Base-by-base conservation (phyloP, 2,888 invertebrate genomes). In the Polietes domitor region DNA sequence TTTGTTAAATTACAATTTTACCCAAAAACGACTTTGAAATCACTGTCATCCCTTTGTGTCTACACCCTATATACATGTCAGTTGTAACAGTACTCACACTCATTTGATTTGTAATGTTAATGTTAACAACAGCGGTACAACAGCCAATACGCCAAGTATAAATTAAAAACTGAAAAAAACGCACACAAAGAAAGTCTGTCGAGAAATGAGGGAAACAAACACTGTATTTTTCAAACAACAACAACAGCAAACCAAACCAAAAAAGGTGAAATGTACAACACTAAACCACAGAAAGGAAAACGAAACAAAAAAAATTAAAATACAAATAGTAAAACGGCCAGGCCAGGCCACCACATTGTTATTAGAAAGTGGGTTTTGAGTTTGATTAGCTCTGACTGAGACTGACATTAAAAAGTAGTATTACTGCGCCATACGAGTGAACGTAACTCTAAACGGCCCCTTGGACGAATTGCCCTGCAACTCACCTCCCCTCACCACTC, bases 331-430 rank as follows among this genome's bases (percentile, higher is more conserved):
- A n/a, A n/a, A n/a, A n/a, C n/a, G n/a, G n/a, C n/a, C n/a, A n/a
- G n/a, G n/a, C n/a, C n/a, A n/a, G 15, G 61, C 32, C 1, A 24
- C 21, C 21, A 53, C 12, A 32, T 10, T 50, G 7, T 15, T n/a
- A 70, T 17, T 73, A 73, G 72, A 72, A 72, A 72, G 72, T 72
- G 37, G 72, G 72, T 73, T 41, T 73, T 21, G 4, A 37, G 71
- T 72, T 32, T 53, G 24, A 24, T 2, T 19, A 24, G 24, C 10
- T n/a, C n/a, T 7, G 21, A 55, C 19, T 32, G 0, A 58, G 15
- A 58, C 24, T 32, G 32, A 32, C 32, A 7, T 32, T 32, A 32
- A 32, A 32, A 32, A 32, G 32, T 32, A 32, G 32, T 32, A 7
- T n/a, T n/a, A n/a, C n/a, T n/a, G n/a, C n/a, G n/a, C n/a, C n/a